phyloP scores from a whole-genome alignment of 2,113 vertebrate species.

The Solenodon paradoxus region DNA sequence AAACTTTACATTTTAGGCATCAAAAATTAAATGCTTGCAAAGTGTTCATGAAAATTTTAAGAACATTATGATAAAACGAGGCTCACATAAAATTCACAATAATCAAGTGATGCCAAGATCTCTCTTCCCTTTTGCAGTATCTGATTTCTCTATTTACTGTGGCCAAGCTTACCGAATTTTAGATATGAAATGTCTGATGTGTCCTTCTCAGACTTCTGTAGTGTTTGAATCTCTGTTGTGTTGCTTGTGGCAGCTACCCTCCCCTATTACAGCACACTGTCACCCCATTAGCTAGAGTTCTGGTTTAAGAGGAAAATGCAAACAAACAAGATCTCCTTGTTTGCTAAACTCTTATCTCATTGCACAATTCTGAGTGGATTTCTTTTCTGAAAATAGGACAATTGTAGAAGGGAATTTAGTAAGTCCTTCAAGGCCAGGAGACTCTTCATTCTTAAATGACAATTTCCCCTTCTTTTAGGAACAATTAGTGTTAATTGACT shows the following conservation, averaged over 20 bases:
- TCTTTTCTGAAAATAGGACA: neutral
- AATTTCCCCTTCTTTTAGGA: neutral
- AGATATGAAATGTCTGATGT: neutral
- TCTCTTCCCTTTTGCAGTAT: neutral
- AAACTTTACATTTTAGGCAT: too few relatives aligned
- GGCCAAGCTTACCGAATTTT: neutral
- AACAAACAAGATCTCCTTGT: neutral
- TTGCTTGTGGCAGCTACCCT: neutral
- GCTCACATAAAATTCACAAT: neutral
- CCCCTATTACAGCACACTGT: fast-evolving
- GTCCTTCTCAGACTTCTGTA: neutral
- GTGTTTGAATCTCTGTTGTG: neutral
- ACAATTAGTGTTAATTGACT: neutral
- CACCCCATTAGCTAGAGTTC: neutral
- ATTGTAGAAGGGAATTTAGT: neutral
- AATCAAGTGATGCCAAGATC: neutral
- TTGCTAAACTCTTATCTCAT: neutral
- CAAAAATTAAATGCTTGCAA: neutral
- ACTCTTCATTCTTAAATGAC: neutral
- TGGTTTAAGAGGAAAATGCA: neutral
- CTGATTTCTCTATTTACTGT: neutral
- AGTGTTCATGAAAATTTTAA: neutral
- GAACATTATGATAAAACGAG: neutral
- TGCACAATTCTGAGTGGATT: neutral
- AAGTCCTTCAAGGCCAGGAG: neutral